Evolutionary conservation across 2,888 invertebrate species (phyloP), one percentile per base, ranked within the genome.

Genomic region (Gymnocheta viridis): DNA sequence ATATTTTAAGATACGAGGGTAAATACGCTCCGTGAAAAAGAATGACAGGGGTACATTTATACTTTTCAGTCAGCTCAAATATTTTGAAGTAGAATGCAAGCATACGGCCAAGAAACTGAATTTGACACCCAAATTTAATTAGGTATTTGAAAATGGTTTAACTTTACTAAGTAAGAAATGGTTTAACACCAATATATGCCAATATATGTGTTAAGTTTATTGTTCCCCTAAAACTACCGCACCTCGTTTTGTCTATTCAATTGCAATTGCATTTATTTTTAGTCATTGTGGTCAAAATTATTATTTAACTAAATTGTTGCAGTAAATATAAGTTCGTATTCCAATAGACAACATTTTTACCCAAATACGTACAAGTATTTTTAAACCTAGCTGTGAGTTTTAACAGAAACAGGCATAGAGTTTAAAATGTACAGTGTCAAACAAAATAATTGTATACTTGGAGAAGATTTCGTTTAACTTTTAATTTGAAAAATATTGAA

Each of bases 261-360:
- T 22, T 73, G 62, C 60, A 74, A 78, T 54, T 85, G 82, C 73
- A 80, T 82, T 80, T 77, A 41, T 10, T 79, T 67, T 69, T 69
- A 44, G 62, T 44, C 44, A 80, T 73, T 74, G 67, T 77, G 80
- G 72, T 73, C 38, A 62, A 76, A 81, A 73, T 81, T 76, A 62
- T 76, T 77, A 73, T 76, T 76, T 69, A 82, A 72, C 41, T 66
- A 76, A 72, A 60, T 73, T 76, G 60, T 62, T 80, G 66, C 56
- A 54, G 27, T 27, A 54, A n/a, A 54, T n/a, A n/a, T 10, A 29
- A 47, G 32, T 19, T 44, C 14, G 19, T 24, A 10, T 44, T 12
- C 5, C 12, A 27, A 24, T 41, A 47, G 10, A 29, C 54, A 62
- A 14, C 38, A 60, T 38, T 60, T 32, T 32, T 7, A 7, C 7